Evolutionary conservation across 2,113 vertebrate genomes (phyloP), one percentile per base, ranked within the genome.

Genomic region (Ciconia maguari): DNA sequence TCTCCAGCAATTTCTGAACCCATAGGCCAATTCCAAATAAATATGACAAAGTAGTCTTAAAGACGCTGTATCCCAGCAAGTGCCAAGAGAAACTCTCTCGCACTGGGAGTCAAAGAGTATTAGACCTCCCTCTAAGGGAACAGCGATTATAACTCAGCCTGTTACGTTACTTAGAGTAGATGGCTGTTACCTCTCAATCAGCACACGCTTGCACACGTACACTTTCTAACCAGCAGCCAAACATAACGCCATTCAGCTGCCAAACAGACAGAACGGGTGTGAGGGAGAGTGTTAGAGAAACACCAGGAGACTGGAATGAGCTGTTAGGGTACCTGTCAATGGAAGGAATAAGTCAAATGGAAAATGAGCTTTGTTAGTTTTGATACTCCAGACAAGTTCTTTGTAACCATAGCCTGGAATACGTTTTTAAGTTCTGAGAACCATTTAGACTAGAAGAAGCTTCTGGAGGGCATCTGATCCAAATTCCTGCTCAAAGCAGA

Each of bases 231-330:
- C 36, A 30, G 46, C 41, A 18, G 29, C n/a, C 29, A 27, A 66
- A 18, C 25, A 5, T 0, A 6, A 12, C 7, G 52, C 8, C 41
- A 2, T 5, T 19, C 7, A 65, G 26, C 27, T 38, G 58, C 26
- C 55, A 26, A 14, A 3, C 3, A 32, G 5, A 34, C 2, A 2
- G 24, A 25, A 29, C 0, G 3, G 9, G 11, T 3, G 7, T 0
- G 21, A 78, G 14, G 4, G 15, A 32, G 30, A 46, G 25, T 34
- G 9, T 30, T 8, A 68, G 3, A 26, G 25, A 29, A 54, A 42
- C 0, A 25, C 9, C 26, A 9, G 21, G 13, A 60, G 8, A 3
- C 27, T 2, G 29, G 3, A 46, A 30, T 0, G 48, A 83, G 42
- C 21, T n/a, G 7, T 6, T 25, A 41, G 42, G 42, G 10, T 32